Percentiles rank a stretch among this genome's conserved stretches.
These are phyloP conservation scores for Drosophila multiciliata DNA, from an alignment of 2,888 invertebrate species.

Conservation along the genomic window DNA sequence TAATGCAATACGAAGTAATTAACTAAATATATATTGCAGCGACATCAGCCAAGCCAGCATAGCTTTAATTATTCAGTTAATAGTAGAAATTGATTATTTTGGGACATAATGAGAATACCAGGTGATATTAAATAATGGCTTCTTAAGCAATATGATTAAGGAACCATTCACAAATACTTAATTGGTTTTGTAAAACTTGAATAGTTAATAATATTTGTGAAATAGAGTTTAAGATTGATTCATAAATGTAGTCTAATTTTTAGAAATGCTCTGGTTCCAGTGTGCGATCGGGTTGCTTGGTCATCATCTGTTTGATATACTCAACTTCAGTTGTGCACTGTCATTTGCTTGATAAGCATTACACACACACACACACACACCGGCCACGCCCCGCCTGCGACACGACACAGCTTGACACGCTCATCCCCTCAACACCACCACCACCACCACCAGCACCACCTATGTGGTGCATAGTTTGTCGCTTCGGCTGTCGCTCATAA, in stretches of 20 bases:
- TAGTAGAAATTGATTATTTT: not conserved
- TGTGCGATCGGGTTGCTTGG: constrained; percentile 71
- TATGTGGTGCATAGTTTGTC: constrained; percentile 55
- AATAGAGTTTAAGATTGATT: not conserved
- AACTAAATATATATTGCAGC: not conserved
- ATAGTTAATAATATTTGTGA: not conserved
- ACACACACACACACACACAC: constrained; percentile 25
- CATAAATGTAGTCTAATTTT: not conserved
- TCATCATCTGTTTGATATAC: constrained; percentile 71
- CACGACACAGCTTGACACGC: constrained; percentile 66
- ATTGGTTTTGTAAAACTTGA: not conserved
- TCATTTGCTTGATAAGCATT: constrained; percentile 75
- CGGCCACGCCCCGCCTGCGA: constrained; percentile 44
- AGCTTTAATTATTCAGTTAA: not conserved
- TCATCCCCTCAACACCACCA: constrained; percentile 7
- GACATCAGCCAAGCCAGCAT: not conserved
- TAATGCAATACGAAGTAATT: not conserved
- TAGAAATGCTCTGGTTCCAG: constrained; percentile 16
- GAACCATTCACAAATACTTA: not conserved
- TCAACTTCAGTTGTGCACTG: constrained; percentile 70
- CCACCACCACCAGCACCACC: not conserved
- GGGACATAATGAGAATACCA: not conserved
- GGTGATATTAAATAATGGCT: not conserved
- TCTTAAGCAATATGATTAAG: not conserved
- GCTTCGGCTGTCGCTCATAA: constrained; percentile 60